Evolutionary conservation across 2,888 invertebrate genomes (phyloP).

Genomic region (Lymantria dispar): DNA sequence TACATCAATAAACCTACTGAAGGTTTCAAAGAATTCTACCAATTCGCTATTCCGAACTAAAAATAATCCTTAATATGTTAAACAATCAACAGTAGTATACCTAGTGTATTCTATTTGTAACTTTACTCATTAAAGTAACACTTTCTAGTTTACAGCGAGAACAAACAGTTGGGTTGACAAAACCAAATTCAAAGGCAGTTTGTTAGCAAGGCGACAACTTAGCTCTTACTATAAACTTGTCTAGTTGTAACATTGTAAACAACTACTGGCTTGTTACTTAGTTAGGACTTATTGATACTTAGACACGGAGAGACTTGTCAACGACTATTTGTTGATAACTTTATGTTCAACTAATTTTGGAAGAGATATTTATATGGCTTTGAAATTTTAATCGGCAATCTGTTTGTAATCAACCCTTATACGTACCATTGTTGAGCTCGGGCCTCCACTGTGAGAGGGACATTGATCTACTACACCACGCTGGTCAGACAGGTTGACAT

Average conservation of each 20-base stretch:
- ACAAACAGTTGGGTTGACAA: conserved; percentile 33
- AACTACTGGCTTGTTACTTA: conserved; percentile 31
- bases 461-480: too few relatives aligned
- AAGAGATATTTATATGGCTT: too few relatives aligned
- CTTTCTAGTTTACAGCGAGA: conserved; percentile 28
- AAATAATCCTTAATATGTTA: neutral
- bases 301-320: conserved; percentile 14
- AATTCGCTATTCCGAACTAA: too few relatives aligned
- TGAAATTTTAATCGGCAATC: too few relatives aligned
- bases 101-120: neutral
- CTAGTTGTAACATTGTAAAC: conserved; percentile 36
- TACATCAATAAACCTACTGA: too few relatives aligned
- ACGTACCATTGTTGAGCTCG: too few relatives aligned
- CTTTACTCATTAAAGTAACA: neutral
- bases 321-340: conserved; percentile 17
- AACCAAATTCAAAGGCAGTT: conserved; percentile 49
- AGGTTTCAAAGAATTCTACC: too few relatives aligned
- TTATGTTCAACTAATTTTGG: neutral
- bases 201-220: conserved; percentile 47
- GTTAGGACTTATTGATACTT: conserved; percentile 41
- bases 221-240: conserved; percentile 30
- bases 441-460: too few relatives aligned
- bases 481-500: too few relatives aligned
- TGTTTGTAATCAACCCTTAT: too few relatives aligned
- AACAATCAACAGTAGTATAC: neutral